Percentiles rank a stretch among this genome's conserved stretches.
Evolutionary conservation across 2,113 vertebrate genomes (phyloP).

Genomic region (Pipra filicauda): DNA sequence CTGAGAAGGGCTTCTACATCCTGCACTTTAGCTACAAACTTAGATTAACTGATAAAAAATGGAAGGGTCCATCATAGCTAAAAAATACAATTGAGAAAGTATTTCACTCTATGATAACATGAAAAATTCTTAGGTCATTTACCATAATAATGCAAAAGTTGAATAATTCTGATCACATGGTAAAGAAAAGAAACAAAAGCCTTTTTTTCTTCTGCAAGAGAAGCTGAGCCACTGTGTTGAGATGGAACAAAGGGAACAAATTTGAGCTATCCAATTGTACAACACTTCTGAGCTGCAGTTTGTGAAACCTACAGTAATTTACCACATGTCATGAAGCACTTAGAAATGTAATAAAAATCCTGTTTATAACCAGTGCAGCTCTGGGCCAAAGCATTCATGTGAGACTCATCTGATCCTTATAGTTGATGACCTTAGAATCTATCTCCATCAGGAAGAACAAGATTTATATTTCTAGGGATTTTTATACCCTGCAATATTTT

Average conservation of each 20-base stretch:
- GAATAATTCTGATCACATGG: neutral
- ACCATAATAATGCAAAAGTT: neutral
- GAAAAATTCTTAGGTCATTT: neutral
- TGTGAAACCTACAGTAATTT: conserved; percentile 49
- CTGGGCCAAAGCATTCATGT: conserved; percentile 46
- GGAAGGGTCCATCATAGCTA: neutral
- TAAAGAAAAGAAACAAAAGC: neutral
- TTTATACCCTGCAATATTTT: conserved; percentile 32
- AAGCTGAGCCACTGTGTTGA: neutral
- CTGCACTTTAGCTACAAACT: neutral
- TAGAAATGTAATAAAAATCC: conserved; percentile 60
- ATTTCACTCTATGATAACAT: neutral
- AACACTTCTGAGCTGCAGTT: conserved; percentile 40
- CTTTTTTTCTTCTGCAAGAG: neutral
- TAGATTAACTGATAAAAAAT: neutral
- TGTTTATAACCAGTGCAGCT: conserved; percentile 50
- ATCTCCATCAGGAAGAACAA: conserved; percentile 46
- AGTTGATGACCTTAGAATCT: conserved; percentile 45
- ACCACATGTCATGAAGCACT: conserved; percentile 48
- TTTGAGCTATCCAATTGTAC: conserved; percentile 8
- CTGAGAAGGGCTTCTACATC: neutral
- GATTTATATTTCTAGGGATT: conserved; percentile 48
- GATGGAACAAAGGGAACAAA: neutral
- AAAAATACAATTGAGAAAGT: neutral
- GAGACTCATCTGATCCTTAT: conserved; percentile 35